These are phyloP conservation scores for Spheniscus mendiculus DNA, from an alignment of 2,113 vertebrate genomes.

Conservation along the genomic window DNA sequence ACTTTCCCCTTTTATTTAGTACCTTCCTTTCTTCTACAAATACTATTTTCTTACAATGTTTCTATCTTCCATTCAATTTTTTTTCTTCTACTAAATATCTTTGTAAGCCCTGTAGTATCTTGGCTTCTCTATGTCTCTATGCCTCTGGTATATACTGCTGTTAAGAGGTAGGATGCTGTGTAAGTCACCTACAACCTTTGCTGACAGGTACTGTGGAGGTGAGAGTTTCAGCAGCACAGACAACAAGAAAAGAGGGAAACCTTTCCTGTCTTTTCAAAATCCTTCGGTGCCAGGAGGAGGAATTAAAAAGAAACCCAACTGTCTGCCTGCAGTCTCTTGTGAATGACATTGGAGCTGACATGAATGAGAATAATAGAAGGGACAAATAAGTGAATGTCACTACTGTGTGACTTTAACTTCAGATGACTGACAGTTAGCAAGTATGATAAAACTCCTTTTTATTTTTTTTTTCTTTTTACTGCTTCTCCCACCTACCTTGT, in stretches of 20 bases:
- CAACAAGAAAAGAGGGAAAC: background rate
- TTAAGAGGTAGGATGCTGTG: background rate
- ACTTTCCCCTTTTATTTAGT: background rate
- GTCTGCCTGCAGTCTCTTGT: background rate
- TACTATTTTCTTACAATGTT: background rate
- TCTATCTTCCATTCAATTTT: background rate
- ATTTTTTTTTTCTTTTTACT: background rate
- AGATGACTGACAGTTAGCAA: background rate
- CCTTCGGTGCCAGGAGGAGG: background rate
- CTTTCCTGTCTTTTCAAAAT: background rate
- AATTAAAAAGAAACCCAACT: background rate
- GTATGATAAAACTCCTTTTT: background rate
- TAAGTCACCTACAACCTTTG: background rate
- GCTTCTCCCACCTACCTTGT: background rate
- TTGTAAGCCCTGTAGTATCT: background rate
- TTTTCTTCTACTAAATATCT: background rate
- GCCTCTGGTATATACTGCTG: background rate
- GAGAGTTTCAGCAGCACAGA: background rate
- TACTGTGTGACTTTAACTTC: background rate
- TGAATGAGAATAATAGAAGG: background rate
- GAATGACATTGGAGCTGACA: background rate
- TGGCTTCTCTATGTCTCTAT: background rate
- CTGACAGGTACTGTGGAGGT: background rate
- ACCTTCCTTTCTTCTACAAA: background rate
- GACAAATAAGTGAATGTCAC: background rate